Percentiles rank a stretch among this genome's conserved stretches.
Conservation (phyloP, 2,888 invertebrate genomes). For the Cetonia aurata region DNA sequence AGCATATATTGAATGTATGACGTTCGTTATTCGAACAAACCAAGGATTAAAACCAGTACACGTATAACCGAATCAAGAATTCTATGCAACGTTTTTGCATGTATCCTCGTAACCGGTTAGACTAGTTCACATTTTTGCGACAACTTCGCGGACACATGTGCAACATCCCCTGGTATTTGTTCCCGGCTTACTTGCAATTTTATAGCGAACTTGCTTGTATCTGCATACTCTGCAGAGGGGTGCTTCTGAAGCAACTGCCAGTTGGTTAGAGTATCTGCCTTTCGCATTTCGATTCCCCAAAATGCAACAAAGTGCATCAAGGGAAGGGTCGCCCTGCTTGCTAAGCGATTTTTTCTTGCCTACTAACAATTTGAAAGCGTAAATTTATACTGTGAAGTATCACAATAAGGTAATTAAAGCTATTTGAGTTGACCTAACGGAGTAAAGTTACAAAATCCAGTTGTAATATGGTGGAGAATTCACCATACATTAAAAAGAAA, state of each 20-base stretch:
- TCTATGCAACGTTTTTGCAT: conserved; percentile 13
- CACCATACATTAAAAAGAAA: too few species aligned
- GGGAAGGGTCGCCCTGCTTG: conserved; percentile 30
- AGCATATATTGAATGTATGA: too few species aligned
- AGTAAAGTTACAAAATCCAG: too few species aligned
- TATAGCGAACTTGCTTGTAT: conserved; percentile 15
- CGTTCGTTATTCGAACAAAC: too few species aligned
- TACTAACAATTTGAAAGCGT: conserved; percentile 12
- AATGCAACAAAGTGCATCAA: conserved; percentile 8
- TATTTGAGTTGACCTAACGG: not conserved
- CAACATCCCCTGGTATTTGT: conserved; percentile 8
- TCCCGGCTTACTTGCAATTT: conserved; percentile 39
- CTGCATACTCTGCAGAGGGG: not conserved
- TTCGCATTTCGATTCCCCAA: conserved; percentile 28
- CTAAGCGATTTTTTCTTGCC: conserved; percentile 19
- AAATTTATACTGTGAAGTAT: not conserved
- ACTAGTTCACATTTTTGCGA: conserved; percentile 40
- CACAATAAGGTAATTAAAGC: conserved; percentile 26
- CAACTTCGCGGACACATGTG: conserved; percentile 19
- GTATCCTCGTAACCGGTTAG: conserved; percentile 28
- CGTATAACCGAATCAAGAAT: conserved; percentile 22
- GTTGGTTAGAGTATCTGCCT: conserved; percentile 23
- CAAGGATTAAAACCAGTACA: conserved; percentile 8
- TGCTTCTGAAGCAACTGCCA: conserved; percentile 5
- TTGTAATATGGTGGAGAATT: too few species aligned